Base-by-base conservation (phyloP, 2,888 invertebrate species). In the Seira musarum region DNA sequence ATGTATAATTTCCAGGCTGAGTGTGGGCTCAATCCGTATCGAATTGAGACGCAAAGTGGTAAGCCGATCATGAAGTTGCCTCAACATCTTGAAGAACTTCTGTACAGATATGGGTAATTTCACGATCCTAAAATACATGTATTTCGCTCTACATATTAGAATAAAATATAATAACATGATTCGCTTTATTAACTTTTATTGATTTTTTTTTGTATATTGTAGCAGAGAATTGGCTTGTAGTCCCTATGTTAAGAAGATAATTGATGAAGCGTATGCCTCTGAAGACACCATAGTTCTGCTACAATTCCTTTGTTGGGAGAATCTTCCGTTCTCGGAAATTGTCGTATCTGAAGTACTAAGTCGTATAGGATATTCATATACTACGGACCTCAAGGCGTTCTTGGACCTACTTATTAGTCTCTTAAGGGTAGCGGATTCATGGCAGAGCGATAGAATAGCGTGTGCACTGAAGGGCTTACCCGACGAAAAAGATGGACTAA, bases 251-350 rank as follows among this genome's bases (percentile, higher is more conserved):
- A 98, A 98, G 89, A 98, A 98, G 89, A 90, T 98, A 61, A 95
- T 98, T 17, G 98, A 98, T 89, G 98, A 98, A 88, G 95, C 96
- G 64, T 96, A 95, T 89, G 93, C 94, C 61, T 94, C 95, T 67
- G 98, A 98, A 85, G 98, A 98, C 85, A 95, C 96, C 2, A 92
- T 96, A 63, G 94, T 96, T 88, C 90, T 98, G 81, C 90, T 98
- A 49, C 95, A 97, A 90, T 98, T 95, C 90, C 93, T 97, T 89
- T 96, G 96, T 88, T 98, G 98, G 98, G 98, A 98, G 90, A 97
- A 98, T 90, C 96, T 96, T 24, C 94, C 94, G 86, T 96, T 98
- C 90, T 97, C 97, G 35, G 93, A 95, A 83, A 92, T 93, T 19
- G 95, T 97, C 66, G 92, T 98, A 49, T 93, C 94, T 63, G 98